phyloP scores from a whole-genome alignment of 2,113 vertebrate genomes.

The Sylvilagus bachmani region DNA sequence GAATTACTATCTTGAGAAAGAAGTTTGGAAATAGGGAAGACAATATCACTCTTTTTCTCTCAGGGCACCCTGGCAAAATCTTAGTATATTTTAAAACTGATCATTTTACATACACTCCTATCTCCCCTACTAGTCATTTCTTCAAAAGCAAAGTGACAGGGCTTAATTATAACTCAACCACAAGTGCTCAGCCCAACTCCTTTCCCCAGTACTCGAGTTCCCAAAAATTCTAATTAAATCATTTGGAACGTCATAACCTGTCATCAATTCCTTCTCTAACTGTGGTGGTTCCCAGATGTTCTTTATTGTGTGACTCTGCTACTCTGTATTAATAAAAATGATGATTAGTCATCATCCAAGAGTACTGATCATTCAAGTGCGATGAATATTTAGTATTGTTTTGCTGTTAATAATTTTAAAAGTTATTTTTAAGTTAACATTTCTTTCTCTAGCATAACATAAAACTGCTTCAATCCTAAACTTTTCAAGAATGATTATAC shows the following conservation, averaged over 20 bases:
- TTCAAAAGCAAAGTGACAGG: conserved; percentile 12
- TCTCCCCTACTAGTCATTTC: background rate
- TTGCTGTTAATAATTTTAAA: background rate
- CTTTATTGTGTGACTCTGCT: conserved; percentile 8
- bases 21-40: background rate
- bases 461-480: background rate
- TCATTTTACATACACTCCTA: conserved; percentile 10
- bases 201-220: background rate
- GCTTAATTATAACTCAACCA: conserved; percentile 12
- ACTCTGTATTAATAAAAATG: conserved; percentile 37
- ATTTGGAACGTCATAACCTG: background rate
- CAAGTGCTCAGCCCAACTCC: background rate
- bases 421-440: background rate
- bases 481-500: background rate
- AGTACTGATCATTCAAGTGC: background rate
- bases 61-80: background rate
- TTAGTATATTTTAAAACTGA: conserved; percentile 25
- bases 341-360: background rate
- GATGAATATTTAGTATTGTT: conserved; percentile 37
- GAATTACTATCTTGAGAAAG: conserved; percentile 18
- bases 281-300: background rate
- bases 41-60: background rate
- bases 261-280: background rate
- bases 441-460: background rate
- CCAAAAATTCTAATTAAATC: conserved; percentile 43